Percentiles rank a stretch among this genome's conserved stretches.
Evolutionary conservation across 1,140 invertebrate species (phyloP).

Genomic region (Druon quercuslanigerum): DNA sequence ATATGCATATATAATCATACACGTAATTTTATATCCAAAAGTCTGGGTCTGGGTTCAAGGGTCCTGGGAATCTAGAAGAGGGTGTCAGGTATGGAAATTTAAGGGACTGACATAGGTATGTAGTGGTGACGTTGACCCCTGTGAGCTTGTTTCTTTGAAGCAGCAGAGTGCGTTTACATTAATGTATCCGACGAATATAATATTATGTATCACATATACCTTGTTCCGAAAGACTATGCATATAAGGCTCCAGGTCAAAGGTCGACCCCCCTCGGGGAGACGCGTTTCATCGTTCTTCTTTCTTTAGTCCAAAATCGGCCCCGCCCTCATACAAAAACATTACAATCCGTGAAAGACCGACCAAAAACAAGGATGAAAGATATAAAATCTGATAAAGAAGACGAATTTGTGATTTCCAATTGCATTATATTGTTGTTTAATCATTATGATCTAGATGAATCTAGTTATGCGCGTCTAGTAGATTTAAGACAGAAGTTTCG

Average conservation of each 20-base stretch:
- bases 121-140: slow-evolving; percentile 67
- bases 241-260: slow-evolving; percentile 55
- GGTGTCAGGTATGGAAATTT: slow-evolving; percentile 67
- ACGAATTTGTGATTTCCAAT: slow-evolving; percentile 1
- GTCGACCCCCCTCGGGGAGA: slow-evolving; percentile 52
- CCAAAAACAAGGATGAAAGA: slow-evolving; percentile 39
- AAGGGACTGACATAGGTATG: slow-evolving; percentile 63
- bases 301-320: slow-evolving; percentile 34
- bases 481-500: too few relatives aligned
- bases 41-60: slow-evolving; percentile 53
- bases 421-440: background rate
- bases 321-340: slow-evolving; percentile 31
- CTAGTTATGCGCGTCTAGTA: too few relatives aligned
- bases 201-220: slow-evolving; percentile 65
- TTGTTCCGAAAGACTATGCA: slow-evolving; percentile 56
- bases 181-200: slow-evolving; percentile 64
- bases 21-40: slow-evolving; percentile 40
- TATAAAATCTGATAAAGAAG: slow-evolving; percentile 10
- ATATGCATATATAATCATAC: background rate
- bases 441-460: too few relatives aligned
- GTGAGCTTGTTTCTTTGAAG: slow-evolving; percentile 60
- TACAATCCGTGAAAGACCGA: slow-evolving; percentile 15
- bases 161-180: slow-evolving; percentile 58
- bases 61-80: slow-evolving; percentile 59
- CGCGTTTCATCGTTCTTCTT: slow-evolving; percentile 54